phyloP scores from a whole-genome alignment of 2,888 invertebrate species.

The Pteria penguin region DNA sequence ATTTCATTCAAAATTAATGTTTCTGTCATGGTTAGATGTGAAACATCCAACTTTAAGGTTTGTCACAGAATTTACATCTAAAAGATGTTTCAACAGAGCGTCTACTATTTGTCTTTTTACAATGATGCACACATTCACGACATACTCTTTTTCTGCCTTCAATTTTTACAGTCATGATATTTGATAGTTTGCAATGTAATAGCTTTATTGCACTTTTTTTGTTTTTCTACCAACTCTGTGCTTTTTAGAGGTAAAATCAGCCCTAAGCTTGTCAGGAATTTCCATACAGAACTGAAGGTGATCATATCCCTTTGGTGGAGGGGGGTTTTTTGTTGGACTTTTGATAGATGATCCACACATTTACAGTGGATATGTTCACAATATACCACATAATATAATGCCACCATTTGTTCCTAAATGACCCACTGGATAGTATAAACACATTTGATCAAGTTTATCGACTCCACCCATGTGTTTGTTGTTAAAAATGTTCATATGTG shows the following conservation, averaged over 20 bases:
- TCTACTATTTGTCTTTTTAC: constrained; percentile 3
- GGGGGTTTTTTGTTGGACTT: constrained; percentile 2
- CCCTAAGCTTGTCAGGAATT: background rate
- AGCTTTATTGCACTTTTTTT: background rate
- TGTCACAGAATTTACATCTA: constrained; percentile 10
- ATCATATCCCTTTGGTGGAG: constrained; percentile 8
- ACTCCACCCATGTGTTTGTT: constrained; percentile 39
- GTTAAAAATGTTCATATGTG: background rate
- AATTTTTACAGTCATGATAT: constrained; percentile 8
- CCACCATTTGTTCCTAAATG: constrained; percentile 36
- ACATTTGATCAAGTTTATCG: constrained; percentile 31
- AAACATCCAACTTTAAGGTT: constrained; percentile 6
- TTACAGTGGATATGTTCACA: constrained; percentile 31
- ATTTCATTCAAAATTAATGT: constrained; percentile 7
- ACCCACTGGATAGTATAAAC: constrained; percentile 34
- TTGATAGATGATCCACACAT: background rate
- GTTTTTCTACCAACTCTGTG: background rate
- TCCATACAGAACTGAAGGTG: constrained; percentile 8
- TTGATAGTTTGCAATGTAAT: background rate
- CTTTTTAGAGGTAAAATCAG: constrained; percentile 8
- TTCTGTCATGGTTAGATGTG: constrained; percentile 2
- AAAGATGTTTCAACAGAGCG: constrained; percentile 1
- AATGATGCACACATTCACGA: background rate
- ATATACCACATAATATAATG: constrained; percentile 32
- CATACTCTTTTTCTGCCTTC: constrained; percentile 6